Percentiles rank a stretch among this genome's conserved stretches.
phyloP scores from a whole-genome alignment of 2,888 invertebrate species.

The Eilema caniola region DNA sequence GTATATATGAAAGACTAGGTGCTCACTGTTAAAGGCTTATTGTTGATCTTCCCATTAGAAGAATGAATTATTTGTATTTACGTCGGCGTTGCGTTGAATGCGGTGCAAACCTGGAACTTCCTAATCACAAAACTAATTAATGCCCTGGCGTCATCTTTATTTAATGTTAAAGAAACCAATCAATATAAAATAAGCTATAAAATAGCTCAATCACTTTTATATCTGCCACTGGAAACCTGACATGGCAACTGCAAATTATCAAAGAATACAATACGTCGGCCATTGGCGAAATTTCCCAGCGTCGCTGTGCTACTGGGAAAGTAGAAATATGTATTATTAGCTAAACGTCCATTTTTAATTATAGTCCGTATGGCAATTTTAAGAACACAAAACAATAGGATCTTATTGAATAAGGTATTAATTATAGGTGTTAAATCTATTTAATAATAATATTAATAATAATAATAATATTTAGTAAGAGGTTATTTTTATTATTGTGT shows the following conservation, averaged over 20 bases:
- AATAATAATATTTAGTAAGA: no score
- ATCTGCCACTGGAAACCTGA: constrained; percentile 20
- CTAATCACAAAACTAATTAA: no score
- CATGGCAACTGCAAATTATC: constrained; percentile 40
- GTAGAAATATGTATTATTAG: constrained; percentile 52
- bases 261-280: constrained; percentile 52
- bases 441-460: neutral
- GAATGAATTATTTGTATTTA: no score
- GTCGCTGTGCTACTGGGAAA: constrained; percentile 46
- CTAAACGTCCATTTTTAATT: constrained; percentile 54
- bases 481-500: no score
- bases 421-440: neutral
- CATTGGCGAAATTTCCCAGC: constrained; percentile 58
- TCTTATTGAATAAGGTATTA: constrained; percentile 23
- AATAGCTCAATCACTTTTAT: constrained; percentile 3
- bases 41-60: no score
- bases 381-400: constrained; percentile 33
- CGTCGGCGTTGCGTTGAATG: no score
- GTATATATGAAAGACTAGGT: no score
- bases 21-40: no score
- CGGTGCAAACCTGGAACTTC: no score
- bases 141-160: no score
- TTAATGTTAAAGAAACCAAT: no score
- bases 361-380: constrained; percentile 19
- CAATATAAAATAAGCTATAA: no score